Base-by-base conservation (phyloP, 2,888 invertebrate species). In the Ferdinandea cuprea region DNA sequence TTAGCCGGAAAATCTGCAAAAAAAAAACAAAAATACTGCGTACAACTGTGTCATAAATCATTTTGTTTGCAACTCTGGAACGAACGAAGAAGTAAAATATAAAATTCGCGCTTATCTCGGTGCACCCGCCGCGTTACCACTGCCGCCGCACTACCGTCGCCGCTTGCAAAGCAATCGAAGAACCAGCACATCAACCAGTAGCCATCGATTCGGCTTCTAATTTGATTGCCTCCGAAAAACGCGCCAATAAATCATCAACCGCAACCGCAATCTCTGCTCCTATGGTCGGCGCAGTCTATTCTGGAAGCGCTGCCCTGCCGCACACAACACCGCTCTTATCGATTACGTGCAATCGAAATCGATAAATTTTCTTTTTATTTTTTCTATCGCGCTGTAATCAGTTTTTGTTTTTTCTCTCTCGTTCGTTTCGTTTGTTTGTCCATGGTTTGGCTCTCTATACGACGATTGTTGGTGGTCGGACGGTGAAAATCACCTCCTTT, bases 261-360 rank as follows among this genome's bases (percentile, higher is more conserved):
- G 17, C 83, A 78, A 72, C 83, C 78, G 78, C 68, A 78, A 71
- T 81, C 81, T 81, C 58, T 65, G 69, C 65, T 50, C 46, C 61
- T 15, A 44, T 44, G 19, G 32, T 37, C 59, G 37, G 35, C 44
- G 56, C 15, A 44, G 44, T 72, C 50, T 54, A 68, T 54, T 78
- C 56, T 73, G 73, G 66, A 73, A 79, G 59, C 66, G 65, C 54
- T 63, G 54, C 30, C 40, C 40, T 44, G 37, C 40, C 56, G 65
- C 52, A 52, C 59, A 54, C 65, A 52, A 46, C 71, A 71, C 83
- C 44, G 72, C 78, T 65, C 83, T 83, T 83, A 83, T 83, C 83
- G 83, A 78, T 83, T 83, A 83, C 78, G 72, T 83, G 78, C 83
- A 83, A 83, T 83, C 83, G 83, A 83, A 83, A 83, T 83, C 83